Conservation (phyloP, 92 coral and sea anemone species). For the Ricordea florida region DNA sequence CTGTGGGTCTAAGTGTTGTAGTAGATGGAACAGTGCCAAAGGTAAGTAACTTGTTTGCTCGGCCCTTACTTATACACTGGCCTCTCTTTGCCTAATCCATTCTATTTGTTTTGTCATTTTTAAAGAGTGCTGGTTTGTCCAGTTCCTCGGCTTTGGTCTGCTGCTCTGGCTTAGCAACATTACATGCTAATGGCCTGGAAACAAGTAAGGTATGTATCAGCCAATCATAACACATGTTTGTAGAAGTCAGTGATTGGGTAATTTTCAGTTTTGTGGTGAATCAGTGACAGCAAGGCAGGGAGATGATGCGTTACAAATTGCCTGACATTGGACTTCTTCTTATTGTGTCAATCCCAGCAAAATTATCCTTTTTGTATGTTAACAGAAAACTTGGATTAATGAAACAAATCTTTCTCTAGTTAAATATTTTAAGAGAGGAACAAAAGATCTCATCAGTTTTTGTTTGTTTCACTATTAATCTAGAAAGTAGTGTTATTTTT, state of each 20-base stretch:
- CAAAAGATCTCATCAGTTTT: too few species aligned
- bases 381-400: too few species aligned
- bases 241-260: too few species aligned
- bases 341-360: too few species aligned
- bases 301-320: too few species aligned
- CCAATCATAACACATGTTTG: background rate
- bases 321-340: too few species aligned
- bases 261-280: too few species aligned
- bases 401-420: too few species aligned
- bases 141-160: conserved; percentile 99
- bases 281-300: background rate
- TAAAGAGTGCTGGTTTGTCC: conserved; percentile 96
- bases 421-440: too few species aligned
- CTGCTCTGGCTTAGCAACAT: conserved; percentile 92
- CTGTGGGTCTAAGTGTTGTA: conserved; percentile 89
- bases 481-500: too few species aligned
- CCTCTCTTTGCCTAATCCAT: background rate
- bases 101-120: background rate
- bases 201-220: conserved; percentile 73
- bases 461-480: too few species aligned
- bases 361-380: too few species aligned
- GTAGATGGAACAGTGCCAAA: conserved; percentile 95
- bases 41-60: conserved; percentile 33
- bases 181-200: conserved; percentile 88
- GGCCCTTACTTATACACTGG: background rate